These are phyloP conservation scores for Oenanthe oenanthe DNA, from an alignment of 2,113 vertebrate genomes.

Conservation along the genomic window DNA sequence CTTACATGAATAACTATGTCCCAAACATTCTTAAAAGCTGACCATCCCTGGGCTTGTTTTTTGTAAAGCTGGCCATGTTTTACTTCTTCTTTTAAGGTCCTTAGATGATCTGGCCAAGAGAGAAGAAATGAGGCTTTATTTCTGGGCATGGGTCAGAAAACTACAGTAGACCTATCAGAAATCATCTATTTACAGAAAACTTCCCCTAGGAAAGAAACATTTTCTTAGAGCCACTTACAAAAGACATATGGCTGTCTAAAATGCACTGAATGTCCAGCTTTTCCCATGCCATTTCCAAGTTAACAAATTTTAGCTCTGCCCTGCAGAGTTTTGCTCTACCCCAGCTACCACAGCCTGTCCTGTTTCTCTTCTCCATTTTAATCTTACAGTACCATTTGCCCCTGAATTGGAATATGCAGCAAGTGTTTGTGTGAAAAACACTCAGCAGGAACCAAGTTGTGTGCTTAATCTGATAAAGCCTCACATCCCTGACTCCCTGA, in stretches of 20 bases:
- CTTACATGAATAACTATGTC: not conserved
- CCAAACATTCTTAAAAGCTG: not conserved
- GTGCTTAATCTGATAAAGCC: conserved; percentile 26
- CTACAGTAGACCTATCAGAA: not conserved
- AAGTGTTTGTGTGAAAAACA: not conserved
- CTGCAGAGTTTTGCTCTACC: not conserved
- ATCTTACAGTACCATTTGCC: not conserved
- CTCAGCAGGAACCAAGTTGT: not conserved
- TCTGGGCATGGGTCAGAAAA: not conserved
- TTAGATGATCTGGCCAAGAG: not conserved
- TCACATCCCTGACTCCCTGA: conserved; percentile 8
- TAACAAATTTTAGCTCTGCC: not conserved
- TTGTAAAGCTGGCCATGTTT: not conserved
- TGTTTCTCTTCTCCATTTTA: not conserved
- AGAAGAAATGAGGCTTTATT: not conserved
- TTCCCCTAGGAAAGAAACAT: not conserved
- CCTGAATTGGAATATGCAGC: not conserved
- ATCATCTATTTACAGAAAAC: not conserved
- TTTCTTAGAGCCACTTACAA: not conserved
- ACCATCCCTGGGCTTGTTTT: not conserved
- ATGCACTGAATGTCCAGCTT: not conserved
- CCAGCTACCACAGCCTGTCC: not conserved
- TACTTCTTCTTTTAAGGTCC: not conserved
- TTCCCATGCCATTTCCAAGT: not conserved
- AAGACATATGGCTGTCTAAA: not conserved